Percentiles rank a stretch among this genome's conserved stretches.
Conservation (phyloP, 1,140 invertebrate genomes). For the Trichogramma pretiosum region DNA sequence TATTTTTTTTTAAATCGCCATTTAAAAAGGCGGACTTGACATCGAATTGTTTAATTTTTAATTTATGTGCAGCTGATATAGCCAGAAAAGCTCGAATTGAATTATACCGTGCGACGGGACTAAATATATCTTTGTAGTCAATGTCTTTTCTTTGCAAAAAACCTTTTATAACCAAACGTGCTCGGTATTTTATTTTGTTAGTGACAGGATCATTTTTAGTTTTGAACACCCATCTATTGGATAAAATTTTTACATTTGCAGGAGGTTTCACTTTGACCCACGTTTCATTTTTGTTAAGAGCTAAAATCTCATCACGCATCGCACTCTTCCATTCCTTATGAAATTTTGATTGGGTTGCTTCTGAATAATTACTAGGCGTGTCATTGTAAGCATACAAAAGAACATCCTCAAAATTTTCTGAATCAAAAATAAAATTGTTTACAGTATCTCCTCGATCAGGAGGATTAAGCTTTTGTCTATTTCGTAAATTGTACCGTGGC, state of each 20-base stretch:
- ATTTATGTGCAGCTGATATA: conserved; percentile 19
- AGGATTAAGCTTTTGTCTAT: conserved; percentile 1
- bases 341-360: conserved; percentile 14
- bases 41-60: conserved; percentile 23
- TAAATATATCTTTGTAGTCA: no score
- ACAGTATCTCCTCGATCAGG: neutral
- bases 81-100: conserved; percentile 29
- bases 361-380: conserved; percentile 14
- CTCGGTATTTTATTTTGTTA: conserved; percentile 29
- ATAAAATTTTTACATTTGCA: conserved; percentile 22
- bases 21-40: conserved; percentile 26
- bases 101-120: conserved; percentile 26
- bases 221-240: conserved; percentile 32
- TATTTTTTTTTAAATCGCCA: conserved; percentile 11
- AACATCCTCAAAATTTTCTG: conserved; percentile 8
- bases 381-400: conserved; percentile 11
- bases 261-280: conserved; percentile 16
- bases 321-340: conserved; percentile 17
- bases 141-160: conserved; percentile 24
- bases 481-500: neutral
- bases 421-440: conserved; percentile 5
- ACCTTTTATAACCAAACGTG: conserved; percentile 35
- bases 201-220: conserved; percentile 25
- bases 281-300: conserved; percentile 16
- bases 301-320: conserved; percentile 19